Evolutionary conservation across 2,113 vertebrate species (phyloP).

Genomic region (Dipodomys merriami): DNA sequence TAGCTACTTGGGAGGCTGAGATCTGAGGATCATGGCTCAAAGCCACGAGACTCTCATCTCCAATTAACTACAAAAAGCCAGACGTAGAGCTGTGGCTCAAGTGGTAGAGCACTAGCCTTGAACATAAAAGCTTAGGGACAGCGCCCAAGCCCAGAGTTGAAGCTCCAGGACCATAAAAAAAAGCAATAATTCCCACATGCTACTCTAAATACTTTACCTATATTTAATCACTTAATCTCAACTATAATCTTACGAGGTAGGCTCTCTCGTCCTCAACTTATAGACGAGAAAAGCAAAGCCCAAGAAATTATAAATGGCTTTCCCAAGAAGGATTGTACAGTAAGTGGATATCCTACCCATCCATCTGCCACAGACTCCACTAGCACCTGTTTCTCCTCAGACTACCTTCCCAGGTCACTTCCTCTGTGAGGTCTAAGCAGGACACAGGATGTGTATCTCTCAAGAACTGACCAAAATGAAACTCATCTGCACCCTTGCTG

Average conservation of each 20-base stretch:
- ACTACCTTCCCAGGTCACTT: not conserved
- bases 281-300: not conserved
- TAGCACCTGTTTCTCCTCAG: not conserved
- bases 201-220: slow-evolving; percentile 8
- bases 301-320: not conserved
- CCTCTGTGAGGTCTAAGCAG: not conserved
- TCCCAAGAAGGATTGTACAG: not conserved
- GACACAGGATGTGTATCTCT: not conserved
- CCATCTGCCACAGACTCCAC: not conserved
- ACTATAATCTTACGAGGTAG: not conserved
- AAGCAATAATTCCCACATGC: not conserved
- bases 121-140: too few relatives aligned
- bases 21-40: too few relatives aligned
- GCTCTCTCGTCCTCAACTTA: not conserved
- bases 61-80: too few relatives aligned
- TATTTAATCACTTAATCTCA: not conserved
- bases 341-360: not conserved
- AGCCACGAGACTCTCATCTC: too few relatives aligned
- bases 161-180: too few relatives aligned
- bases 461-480: not conserved
- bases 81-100: too few relatives aligned
- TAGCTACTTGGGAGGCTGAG: too few relatives aligned
- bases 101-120: too few relatives aligned
- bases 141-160: too few relatives aligned
- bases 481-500: not conserved